phyloP scores from a whole-genome alignment of 2,888 invertebrate genomes.

The Sipunculus nudus region DNA sequence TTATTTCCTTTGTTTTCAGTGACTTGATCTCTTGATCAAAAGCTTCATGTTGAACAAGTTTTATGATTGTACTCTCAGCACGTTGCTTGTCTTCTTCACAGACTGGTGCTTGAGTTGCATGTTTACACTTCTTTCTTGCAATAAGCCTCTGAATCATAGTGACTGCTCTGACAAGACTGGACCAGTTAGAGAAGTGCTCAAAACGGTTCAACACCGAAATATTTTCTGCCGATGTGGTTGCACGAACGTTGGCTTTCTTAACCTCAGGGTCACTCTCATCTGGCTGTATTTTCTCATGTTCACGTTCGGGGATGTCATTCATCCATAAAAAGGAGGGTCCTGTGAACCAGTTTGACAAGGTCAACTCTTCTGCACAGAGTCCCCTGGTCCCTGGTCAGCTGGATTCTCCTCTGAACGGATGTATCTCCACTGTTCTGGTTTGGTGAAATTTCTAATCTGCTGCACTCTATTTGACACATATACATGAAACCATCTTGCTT shows the following conservation, averaged over 20 bases:
- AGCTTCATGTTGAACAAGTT: slow-evolving; percentile 8
- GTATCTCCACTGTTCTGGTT: slow-evolving; percentile 42
- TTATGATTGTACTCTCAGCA: slow-evolving; percentile 10
- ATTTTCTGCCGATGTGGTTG: neutral
- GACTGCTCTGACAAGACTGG: neutral
- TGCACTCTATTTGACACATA: slow-evolving; percentile 46
- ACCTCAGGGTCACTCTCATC: slow-evolving; percentile 6
- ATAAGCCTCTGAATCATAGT: neutral
- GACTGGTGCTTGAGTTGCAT: neutral
- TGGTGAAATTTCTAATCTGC: slow-evolving; percentile 33
- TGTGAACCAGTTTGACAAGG: slow-evolving; percentile 10
- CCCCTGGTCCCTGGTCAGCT: slow-evolving; percentile 51
- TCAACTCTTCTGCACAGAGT: slow-evolving; percentile 20
- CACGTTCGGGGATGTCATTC: neutral
- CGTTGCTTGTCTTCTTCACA: neutral
- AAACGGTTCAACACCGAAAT: neutral
- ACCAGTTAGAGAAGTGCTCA: slow-evolving; percentile 16
- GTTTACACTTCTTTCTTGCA: neutral
- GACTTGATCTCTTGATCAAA: slow-evolving; percentile 5
- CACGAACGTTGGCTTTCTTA: neutral
- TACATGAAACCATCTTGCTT: slow-evolving; percentile 41
- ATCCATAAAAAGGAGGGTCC: slow-evolving; percentile 29
- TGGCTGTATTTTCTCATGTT: neutral
- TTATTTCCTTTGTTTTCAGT: neutral
- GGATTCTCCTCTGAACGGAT: slow-evolving; percentile 48